Base-by-base conservation (phyloP, 2,888 invertebrate genomes). In the Mimas tiliae region DNA sequence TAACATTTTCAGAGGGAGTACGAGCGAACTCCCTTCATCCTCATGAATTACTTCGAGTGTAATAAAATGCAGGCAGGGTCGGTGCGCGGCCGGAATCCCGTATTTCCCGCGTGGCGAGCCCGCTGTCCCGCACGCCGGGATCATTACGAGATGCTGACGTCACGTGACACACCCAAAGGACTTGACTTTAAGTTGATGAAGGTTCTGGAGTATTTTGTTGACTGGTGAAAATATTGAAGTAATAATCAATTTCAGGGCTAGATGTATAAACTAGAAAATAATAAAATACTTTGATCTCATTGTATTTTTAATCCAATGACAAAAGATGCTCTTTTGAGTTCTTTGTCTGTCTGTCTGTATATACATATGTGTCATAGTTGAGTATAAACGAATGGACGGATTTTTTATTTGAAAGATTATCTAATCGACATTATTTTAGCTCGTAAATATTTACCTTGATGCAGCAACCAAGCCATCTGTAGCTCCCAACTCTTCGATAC, bases 111-210 rank as follows among this genome's bases (percentile, higher is more conserved):
- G 74, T 73, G 74, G 74, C 72, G 74, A 73, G 74, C 67, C 72
- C 74, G 72, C 65, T 69, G 65, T 69, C 76, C 68, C 70, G 69
- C 50, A 19, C 11, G 67, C 70, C 71, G 72, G 78, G 79, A 76
- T 77, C 83, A 84, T 86, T 85, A 84, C 79, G 74, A 76, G 76
- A 72, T 76, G 81, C 81, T 84, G 82, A 85, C 83, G 82, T 83
- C 80, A 81, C 72, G 38, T 14, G 12, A 12, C 42, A 33, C 62
- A 53, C 66, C n/a, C 21, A 48, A 65, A 34, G 34, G 63, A 66
- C 69, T 67, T 38, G 42, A 45, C 33, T 51, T 45, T 53, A 45
- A 55, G 47, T 47, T 33, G 55, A 48, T 55, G 53, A 55, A 33
- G 53, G 21, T 50, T 19, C 2, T n/a, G 16, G 48, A 27, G 9